Percentiles rank a stretch among this genome's conserved stretches.
Evolutionary conservation across 2,113 vertebrate species (phyloP).

Genomic region (Brienomyrus longianalis): DNA sequence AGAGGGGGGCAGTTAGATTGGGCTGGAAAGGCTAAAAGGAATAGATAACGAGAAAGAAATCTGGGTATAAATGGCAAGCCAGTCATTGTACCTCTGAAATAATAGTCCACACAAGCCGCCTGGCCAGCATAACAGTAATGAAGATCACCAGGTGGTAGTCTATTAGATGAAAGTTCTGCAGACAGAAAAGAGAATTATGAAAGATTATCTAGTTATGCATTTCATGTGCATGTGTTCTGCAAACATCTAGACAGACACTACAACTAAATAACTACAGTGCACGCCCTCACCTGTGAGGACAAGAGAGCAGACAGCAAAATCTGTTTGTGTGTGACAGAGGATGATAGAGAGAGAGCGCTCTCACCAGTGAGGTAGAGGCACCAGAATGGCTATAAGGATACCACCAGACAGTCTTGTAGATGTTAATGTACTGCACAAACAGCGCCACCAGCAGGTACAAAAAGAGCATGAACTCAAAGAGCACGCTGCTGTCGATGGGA

Average conservation of each 20-base stretch:
- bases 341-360: constrained; percentile 20
- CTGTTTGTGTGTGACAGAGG: background rate
- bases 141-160: constrained; percentile 94
- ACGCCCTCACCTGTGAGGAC: background rate
- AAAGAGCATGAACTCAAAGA: constrained; percentile 95
- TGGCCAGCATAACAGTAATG: constrained; percentile 94
- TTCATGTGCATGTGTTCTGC: background rate
- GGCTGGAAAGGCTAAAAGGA: background rate
- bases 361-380: constrained; percentile 89
- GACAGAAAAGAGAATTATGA: constrained; percentile 32
- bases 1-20: background rate
- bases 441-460: constrained; percentile 90
- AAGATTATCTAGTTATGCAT: background rate
- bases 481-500: constrained; percentile 82
- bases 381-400: constrained; percentile 92
- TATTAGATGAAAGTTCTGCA: constrained; percentile 95
- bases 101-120: constrained; percentile 93
- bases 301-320: background rate
- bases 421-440: constrained; percentile 97
- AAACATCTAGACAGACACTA: background rate
- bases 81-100: constrained; percentile 79
- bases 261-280: background rate
- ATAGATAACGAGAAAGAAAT: background rate
- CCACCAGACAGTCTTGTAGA: constrained; percentile 99
- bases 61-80: too few species aligned